These are phyloP conservation scores for Fukomys damarensis DNA, from an alignment of 2,113 vertebrate species.

Conservation along the genomic window DNA sequence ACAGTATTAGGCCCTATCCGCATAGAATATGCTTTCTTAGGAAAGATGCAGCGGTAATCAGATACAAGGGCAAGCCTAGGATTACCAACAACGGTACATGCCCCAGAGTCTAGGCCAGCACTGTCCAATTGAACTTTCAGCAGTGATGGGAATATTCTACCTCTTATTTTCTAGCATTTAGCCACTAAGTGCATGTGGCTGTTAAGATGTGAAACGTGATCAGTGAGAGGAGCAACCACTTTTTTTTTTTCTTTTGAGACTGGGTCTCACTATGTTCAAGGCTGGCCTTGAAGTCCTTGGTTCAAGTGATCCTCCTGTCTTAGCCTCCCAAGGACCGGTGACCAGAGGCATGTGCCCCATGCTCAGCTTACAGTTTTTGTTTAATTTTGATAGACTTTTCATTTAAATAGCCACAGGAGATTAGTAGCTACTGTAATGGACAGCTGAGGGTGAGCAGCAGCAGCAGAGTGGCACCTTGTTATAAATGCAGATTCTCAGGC, in stretches of 20 bases:
- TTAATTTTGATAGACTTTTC: neutral
- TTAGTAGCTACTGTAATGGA: neutral
- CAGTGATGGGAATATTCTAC: neutral
- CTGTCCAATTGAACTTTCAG: neutral
- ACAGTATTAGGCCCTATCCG: neutral
- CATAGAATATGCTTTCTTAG: neutral
- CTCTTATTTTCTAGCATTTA: neutral
- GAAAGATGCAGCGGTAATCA: neutral
- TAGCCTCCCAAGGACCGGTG: neutral
- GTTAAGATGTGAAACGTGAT: neutral
- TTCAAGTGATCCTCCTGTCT: neutral
- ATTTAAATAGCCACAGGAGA: neutral
- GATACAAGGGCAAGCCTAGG: neutral
- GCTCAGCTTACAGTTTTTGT: neutral
- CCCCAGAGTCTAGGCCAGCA: neutral
- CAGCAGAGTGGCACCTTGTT: neutral
- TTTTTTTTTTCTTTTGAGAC: neutral
- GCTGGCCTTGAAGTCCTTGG: neutral
- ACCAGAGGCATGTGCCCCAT: neutral
- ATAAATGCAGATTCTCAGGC: neutral
- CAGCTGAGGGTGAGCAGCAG: neutral
- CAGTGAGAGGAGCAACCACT: neutral
- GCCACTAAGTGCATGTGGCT: neutral
- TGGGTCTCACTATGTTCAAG: neutral
- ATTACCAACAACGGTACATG: accelerated